Percentiles rank a stretch among this genome's conserved stretches.
These are phyloP conservation scores for Clivina fossor DNA, from an alignment of 2,888 invertebrate species.

Conservation along the genomic window DNA sequence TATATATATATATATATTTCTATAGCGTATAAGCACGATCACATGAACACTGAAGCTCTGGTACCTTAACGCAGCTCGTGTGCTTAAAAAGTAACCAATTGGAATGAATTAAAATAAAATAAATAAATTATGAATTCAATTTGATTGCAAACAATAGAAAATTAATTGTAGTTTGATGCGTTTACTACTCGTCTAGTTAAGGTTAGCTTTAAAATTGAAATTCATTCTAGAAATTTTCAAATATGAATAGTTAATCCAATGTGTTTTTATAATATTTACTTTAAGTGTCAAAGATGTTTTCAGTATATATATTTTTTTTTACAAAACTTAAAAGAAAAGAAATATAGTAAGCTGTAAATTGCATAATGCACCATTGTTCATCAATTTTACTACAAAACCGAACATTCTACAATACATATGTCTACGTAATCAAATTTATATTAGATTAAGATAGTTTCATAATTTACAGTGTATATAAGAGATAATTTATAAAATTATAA, in stretches of 20 bases:
- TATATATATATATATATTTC: too few relatives aligned
- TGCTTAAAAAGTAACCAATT: slow-evolving; percentile 34
- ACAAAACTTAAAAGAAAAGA: too few relatives aligned
- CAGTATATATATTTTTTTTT: too few relatives aligned
- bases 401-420: too few relatives aligned
- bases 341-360: too few relatives aligned
- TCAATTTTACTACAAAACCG: too few relatives aligned
- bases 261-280: not conserved
- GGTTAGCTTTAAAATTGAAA: slow-evolving; percentile 1
- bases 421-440: too few relatives aligned
- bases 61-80: slow-evolving; percentile 45
- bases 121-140: too few relatives aligned
- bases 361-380: too few relatives aligned
- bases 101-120: slow-evolving; percentile 27
- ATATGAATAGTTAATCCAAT: not conserved
- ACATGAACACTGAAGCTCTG: slow-evolving; percentile 49
- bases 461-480: too few relatives aligned
- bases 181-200: slow-evolving; percentile 11
- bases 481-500: slow-evolving; percentile 2
- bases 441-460: too few relatives aligned
- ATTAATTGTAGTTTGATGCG: slow-evolving; percentile 29
- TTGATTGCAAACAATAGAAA: not conserved
- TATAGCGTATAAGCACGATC: slow-evolving; percentile 47
- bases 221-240: not conserved
- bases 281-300: not conserved